Base-by-base conservation (phyloP, 2,888 invertebrate genomes). In the Drosophila pseudotalamancana region DNA sequence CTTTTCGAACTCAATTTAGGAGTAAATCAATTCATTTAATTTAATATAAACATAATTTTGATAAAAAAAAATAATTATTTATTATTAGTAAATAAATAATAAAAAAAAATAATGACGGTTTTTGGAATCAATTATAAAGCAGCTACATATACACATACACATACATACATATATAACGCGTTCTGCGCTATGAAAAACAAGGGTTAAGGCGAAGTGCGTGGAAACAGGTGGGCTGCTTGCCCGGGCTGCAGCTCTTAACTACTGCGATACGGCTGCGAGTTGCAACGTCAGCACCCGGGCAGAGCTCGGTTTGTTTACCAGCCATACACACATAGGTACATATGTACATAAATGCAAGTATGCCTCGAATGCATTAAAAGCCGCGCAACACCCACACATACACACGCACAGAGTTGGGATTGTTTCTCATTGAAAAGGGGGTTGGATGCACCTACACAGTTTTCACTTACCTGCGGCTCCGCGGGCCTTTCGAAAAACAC, bases 401-500 rank as follows among this genome's bases (percentile, higher is more conserved):
- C n/a, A 19, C 6, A 14, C 32, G n/a, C 14, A 32, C 6, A 14
- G 21, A 34, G 31, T 18, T 42, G 48, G 23, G 19, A 39, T n/a
- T 31, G 12, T 8, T 16, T 11, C 9, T 14, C 25, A 19, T n/a
- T 16, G 19, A 6, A 18, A 37, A 3, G 21, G 11, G 27, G 16
- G 29, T 25, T 29, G 37, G 12, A 12, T 29, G 12, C 39, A 25
- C 27, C 23, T 12, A 40, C 16, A 19, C 12, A 19, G 19, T 55
- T 73, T 69, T 50, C 55, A 42, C 75, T 56, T 62, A 71, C 72
- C 72, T 76, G 87, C 39, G 59, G 42, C 53, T 72, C 72, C 25
- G 37, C 61, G 39, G 32, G 19, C 64, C 60, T 67, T 31, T 67
- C 53, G n/a, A 76, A 62, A 34, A 71, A 54, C 8, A 43, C 42